These are phyloP conservation scores for Paragorgia papillata DNA, from an alignment of 92 coral and sea anemone genomes.

Conservation along the genomic window DNA sequence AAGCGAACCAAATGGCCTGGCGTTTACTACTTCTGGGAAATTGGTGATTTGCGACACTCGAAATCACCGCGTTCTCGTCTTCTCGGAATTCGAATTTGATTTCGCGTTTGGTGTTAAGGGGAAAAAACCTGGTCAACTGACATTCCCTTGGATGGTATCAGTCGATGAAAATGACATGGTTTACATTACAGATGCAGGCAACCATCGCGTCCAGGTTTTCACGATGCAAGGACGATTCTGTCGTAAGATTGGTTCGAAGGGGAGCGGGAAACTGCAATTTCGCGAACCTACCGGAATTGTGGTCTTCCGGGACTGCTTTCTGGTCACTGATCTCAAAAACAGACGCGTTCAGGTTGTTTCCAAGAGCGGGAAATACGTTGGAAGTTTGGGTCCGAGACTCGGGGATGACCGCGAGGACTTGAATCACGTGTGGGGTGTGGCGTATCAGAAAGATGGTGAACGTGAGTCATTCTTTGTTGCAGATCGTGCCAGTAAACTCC, in stretches of 20 bases:
- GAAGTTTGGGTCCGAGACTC: too few species aligned
- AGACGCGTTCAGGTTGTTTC: too few species aligned
- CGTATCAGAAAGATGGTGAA: too few species aligned
- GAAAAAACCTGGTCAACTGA: background rate
- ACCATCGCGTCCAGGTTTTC: background rate
- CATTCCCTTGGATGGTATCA: background rate
- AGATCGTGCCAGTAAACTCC: too few species aligned
- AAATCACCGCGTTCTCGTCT: background rate
- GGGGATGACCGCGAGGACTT: too few species aligned
- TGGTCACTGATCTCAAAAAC: too few species aligned
- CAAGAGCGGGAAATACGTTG: too few species aligned
- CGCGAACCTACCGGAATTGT: background rate
- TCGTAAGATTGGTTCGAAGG: background rate
- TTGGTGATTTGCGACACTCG: background rate
- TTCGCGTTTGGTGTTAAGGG: background rate
- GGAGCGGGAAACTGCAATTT: background rate
- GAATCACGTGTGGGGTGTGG: too few species aligned
- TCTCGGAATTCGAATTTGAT: background rate
- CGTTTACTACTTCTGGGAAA: background rate
- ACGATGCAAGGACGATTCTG: background rate
- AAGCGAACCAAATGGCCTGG: background rate
- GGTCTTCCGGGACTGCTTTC: background rate
- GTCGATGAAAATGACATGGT: background rate
- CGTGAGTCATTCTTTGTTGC: too few species aligned
- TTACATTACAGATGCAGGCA: background rate